Evolutionary conservation across 2,888 invertebrate species (phyloP).

Genomic region (Cerastoderma edule): DNA sequence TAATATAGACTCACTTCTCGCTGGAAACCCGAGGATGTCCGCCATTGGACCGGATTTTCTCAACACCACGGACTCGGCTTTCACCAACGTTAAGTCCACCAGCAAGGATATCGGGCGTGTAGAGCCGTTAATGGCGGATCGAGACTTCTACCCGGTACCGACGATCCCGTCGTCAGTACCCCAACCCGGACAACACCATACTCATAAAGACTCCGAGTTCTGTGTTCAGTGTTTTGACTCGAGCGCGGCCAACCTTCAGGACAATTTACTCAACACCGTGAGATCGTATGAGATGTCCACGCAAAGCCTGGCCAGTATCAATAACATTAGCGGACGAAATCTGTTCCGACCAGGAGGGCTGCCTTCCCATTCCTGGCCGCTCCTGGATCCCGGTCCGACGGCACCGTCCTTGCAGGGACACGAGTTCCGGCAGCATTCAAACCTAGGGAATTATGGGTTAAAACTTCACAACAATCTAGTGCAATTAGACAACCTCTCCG

Average conservation of each 20-base stretch:
- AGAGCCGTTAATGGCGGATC: constrained; percentile 6
- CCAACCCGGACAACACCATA: constrained; percentile 3
- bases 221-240: constrained; percentile 56
- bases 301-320: constrained; percentile 45
- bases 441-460: constrained; percentile 49
- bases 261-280: constrained; percentile 56
- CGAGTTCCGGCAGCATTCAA: constrained; percentile 40
- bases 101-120: constrained; percentile 28
- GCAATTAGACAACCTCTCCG: constrained; percentile 54
- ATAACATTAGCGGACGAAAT: constrained; percentile 41
- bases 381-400: constrained; percentile 37
- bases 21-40: constrained; percentile 36
- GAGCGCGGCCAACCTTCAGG: constrained; percentile 41
- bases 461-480: constrained; percentile 57
- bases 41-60: constrained; percentile 36
- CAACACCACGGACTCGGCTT: constrained; percentile 43
- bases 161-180: not conserved
- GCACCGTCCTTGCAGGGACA: constrained; percentile 30
- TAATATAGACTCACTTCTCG: constrained; percentile 44
- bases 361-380: constrained; percentile 39
- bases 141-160: not conserved
- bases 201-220: constrained; percentile 41
- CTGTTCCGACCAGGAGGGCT: constrained; percentile 44
- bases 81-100: constrained; percentile 41
- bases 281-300: constrained; percentile 53